phyloP scores from a whole-genome alignment of 2,113 vertebrate species.

The Dasypus novemcinctus region DNA sequence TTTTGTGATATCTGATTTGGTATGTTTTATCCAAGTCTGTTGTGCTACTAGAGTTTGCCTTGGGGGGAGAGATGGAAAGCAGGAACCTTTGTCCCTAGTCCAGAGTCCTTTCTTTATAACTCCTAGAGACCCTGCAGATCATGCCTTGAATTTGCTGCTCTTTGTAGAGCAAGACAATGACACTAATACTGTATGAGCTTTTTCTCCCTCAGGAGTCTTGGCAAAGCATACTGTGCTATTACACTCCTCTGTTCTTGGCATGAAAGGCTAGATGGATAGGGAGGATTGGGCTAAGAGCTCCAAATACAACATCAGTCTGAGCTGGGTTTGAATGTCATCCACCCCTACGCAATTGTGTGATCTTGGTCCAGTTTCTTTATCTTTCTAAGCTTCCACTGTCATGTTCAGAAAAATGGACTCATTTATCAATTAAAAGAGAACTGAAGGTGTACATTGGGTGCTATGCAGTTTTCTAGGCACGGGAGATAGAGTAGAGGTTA shows the following conservation, averaged over 20 bases:
- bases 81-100: not conserved
- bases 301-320: not conserved
- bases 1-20: not conserved
- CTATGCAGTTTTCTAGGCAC: not conserved
- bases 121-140: not conserved
- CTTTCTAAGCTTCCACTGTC: not conserved
- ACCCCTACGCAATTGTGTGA: not conserved
- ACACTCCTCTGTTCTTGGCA: not conserved
- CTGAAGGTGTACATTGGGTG: not conserved
- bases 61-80: not conserved
- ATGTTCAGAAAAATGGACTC: not conserved
- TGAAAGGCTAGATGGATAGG: not conserved
- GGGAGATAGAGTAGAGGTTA: not conserved
- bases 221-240: too few species aligned
- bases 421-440: constrained; percentile 1
- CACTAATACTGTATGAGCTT: not conserved
- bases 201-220: not conserved
- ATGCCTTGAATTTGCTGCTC: not conserved
- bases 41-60: not conserved
- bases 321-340: not conserved
- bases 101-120: not conserved
- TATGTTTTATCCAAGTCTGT: not conserved
- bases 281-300: not conserved
- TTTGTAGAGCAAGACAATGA: not conserved
- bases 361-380: not conserved